Base-by-base conservation (phyloP, 2,797 vertebrate genomes). In the Philypnodon macrostomus region DNA sequence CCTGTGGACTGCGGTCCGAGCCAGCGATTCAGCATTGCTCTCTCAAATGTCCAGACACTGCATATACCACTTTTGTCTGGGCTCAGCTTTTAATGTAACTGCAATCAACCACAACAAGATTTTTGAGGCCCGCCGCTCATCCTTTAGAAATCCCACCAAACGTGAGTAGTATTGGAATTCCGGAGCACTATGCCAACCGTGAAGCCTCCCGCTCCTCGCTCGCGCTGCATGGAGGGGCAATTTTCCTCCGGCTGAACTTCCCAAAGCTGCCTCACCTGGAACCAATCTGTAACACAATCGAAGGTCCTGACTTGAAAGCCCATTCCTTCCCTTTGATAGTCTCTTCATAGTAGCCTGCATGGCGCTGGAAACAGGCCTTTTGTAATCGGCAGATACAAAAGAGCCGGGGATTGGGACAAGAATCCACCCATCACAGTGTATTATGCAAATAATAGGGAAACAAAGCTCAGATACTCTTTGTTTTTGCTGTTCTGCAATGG, bases 241-340 rank as follows among this genome's bases (percentile, higher is more conserved):
- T 90, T 91, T 91, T 90, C 88, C 87, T 88, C 85, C 74, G 69
- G 83, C 88, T 85, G 88, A 88, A 88, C 80, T 87, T 87, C 79
- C 79, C 79, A 90, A 91, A 92, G 90, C 89, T 81, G 83, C 80
- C 81, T 90, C 90, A 91, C 92, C 91, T 94, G 91, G 91, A 95
- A 95, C 85, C 86, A 91, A 90, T 92, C 88, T 91, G 84, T 86
- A 90, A 89, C 88, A 89, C 73, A 87, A 88, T 88, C 87, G 87
- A 90, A 89, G 87, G 86, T 90, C 87, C 90, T 84, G 82, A 90
- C 89, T 47, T 83, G 91, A 92, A 93, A 93, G 87, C 88, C 81
- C 83, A 64, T 79, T 87, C 78, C 69, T 86, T 87, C 72, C 53
- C 86, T 93, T 92, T 91, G 90, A 91, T 89, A 91, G 85, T 81